Conservation (phyloP, 1,140 invertebrate species). For the Eulimnadia texana region DNA sequence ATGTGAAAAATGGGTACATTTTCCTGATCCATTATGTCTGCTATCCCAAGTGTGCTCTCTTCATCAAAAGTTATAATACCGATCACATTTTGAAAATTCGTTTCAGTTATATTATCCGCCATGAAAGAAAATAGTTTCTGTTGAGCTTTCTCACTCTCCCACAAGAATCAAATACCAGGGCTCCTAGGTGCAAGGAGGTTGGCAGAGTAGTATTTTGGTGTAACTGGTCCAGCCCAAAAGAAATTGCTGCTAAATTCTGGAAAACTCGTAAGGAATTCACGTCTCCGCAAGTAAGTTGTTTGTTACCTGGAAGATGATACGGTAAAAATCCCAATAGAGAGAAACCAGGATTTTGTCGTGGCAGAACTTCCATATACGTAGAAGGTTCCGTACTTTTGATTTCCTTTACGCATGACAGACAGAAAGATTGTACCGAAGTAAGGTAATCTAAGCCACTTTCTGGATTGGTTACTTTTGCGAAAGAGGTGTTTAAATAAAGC, state of each 20-base stretch:
- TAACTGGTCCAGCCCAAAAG: background rate
- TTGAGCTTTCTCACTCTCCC: slow-evolving; percentile 9
- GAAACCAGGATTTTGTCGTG: slow-evolving; percentile 1
- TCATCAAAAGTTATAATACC: background rate
- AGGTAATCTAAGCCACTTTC: no score
- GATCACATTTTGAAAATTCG: background rate
- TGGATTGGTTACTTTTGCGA: no score
- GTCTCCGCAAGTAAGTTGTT: slow-evolving; percentile 1
- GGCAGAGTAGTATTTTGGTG: background rate
- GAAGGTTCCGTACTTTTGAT: background rate
- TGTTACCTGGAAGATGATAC: background rate
- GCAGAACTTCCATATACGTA: slow-evolving; percentile 5
- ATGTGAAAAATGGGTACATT: background rate
- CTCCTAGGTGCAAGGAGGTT: background rate
- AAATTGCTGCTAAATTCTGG: background rate
- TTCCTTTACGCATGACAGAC: background rate
- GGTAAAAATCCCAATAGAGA: slow-evolving; percentile 3
- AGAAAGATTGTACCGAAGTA: no score
- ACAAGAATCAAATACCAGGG: slow-evolving; percentile 10
- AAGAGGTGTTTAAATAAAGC: background rate
- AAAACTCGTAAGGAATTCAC: background rate
- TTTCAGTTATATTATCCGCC: background rate
- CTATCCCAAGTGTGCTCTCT: background rate
- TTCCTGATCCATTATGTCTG: background rate
- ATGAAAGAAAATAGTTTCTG: slow-evolving; percentile 10